Evolutionary conservation across 1,140 invertebrate genomes (phyloP).

Genomic region (Caerostris darwini): DNA sequence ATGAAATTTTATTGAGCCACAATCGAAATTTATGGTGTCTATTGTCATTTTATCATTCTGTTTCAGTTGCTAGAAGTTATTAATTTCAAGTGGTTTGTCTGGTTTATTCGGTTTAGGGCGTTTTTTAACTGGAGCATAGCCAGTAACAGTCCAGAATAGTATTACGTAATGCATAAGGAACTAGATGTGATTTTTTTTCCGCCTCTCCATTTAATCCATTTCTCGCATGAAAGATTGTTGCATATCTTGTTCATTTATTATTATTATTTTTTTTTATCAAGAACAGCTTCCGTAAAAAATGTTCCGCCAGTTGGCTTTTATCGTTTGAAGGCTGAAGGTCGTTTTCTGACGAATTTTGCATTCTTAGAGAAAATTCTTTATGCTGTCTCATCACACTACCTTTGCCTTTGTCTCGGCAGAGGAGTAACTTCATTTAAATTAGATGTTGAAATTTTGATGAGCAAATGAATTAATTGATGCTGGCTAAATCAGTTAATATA

Average conservation of each 20-base stretch:
- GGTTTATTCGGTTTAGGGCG: neutral
- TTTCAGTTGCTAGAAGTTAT: too few species aligned
- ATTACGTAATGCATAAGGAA: slow-evolving; percentile 10
- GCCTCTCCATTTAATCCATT: neutral
- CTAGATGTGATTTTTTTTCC: neutral
- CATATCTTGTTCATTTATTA: neutral
- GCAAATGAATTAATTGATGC: neutral
- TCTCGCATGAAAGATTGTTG: neutral
- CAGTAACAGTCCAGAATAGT: neutral
- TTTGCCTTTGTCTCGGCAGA: too few species aligned
- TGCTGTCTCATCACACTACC: too few species aligned
- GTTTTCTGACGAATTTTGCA: neutral
- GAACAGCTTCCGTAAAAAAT: neutral
- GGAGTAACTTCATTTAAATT: neutral
- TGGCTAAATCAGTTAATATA: too few species aligned
- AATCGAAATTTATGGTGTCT: neutral
- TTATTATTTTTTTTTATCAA: neutral
- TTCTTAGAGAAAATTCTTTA: neutral
- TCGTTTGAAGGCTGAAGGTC: neutral
- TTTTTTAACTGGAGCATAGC: neutral
- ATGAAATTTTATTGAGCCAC: too few species aligned
- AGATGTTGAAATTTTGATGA: neutral
- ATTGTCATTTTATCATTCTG: neutral
- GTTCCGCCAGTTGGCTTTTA: neutral
- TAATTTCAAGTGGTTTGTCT: neutral